These are phyloP conservation scores for Drosophila kohkoa DNA, from an alignment of 1,140 invertebrate genomes.

Conservation along the genomic window DNA sequence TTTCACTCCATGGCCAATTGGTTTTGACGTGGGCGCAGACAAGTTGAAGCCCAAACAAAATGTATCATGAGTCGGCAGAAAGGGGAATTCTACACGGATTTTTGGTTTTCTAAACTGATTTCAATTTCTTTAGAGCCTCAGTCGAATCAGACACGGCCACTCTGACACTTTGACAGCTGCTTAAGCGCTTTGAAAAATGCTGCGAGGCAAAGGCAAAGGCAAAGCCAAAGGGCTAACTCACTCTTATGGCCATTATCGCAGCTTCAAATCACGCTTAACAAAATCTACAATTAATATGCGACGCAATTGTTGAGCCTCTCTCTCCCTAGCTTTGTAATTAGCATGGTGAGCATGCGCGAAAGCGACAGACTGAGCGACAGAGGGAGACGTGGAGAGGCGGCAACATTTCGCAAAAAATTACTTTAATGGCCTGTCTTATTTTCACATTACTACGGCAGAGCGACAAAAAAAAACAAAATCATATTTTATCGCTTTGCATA, in stretches of 20 bases:
- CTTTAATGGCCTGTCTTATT: conserved; percentile 56
- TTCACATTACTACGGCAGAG: conserved; percentile 38
- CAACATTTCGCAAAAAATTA: conserved; percentile 20
- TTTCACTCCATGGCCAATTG: conserved; percentile 49
- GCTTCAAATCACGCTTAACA: conserved; percentile 32
- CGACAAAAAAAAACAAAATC: conserved; percentile 62
- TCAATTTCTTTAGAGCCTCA: conserved; percentile 38
- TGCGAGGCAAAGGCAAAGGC: too few species aligned
- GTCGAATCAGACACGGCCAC: conserved; percentile 25
- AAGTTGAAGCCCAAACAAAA: conserved; percentile 50
- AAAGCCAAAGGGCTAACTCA: conserved; percentile 24
- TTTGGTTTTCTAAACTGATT: conserved; percentile 25
- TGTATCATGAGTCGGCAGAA: conserved; percentile 48
- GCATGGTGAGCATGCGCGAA: conserved; percentile 58
- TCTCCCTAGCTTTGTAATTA: conserved; percentile 57
- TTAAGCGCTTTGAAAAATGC: conserved; percentile 60
- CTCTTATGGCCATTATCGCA: conserved; percentile 39
- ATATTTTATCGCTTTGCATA: conserved; percentile 78
- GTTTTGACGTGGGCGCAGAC: conserved; percentile 70
- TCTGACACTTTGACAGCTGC: conserved; percentile 70
- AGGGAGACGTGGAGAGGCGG: conserved; percentile 5
- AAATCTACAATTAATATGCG: conserved; percentile 72
- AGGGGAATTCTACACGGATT: conserved; percentile 19
- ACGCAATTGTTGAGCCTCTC: conserved; percentile 60
- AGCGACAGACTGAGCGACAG: conserved; percentile 10